Evolutionary conservation across 2,888 invertebrate genomes (phyloP).

Genomic region (Cataglyphis albicans): DNA sequence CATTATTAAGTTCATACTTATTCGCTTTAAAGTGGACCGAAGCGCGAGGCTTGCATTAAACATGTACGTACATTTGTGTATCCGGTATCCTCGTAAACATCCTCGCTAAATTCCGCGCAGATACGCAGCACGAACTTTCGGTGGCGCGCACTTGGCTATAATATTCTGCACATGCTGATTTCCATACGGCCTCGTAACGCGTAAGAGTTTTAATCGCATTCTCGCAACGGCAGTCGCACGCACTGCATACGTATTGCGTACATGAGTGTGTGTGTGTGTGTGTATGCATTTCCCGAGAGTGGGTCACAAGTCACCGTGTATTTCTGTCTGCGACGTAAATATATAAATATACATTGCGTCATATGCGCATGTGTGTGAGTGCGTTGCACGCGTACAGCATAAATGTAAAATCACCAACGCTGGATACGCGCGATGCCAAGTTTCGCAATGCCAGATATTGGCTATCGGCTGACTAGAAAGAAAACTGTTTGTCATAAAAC

Average conservation of each 20-base stretch:
- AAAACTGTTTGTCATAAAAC: constrained; percentile 35
- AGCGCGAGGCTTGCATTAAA: constrained; percentile 43
- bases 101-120: constrained; percentile 37
- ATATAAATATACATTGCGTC: constrained; percentile 58
- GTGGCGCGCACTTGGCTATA: constrained; percentile 20
- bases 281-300: constrained; percentile 33
- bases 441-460: constrained; percentile 41
- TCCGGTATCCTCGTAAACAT: constrained; percentile 40
- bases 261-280: not conserved
- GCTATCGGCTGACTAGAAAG: constrained; percentile 31
- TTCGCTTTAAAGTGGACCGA: constrained; percentile 44
- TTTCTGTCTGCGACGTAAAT: constrained; percentile 51
- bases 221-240: constrained; percentile 43
- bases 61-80: constrained; percentile 29
- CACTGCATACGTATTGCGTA: constrained; percentile 32
- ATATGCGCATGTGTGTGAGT: too few species aligned
- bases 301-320: constrained; percentile 49
- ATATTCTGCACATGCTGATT: constrained; percentile 51
- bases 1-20: constrained; percentile 54
- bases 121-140: constrained; percentile 49
- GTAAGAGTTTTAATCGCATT: constrained; percentile 57
- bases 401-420: constrained; percentile 34
- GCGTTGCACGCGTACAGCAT: constrained; percentile 14
- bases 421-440: constrained; percentile 19
- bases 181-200: constrained; percentile 52